Evolutionary conservation across 2,797 vertebrate genomes (phyloP).

Genomic region (Hydrolagus colliei): DNA sequence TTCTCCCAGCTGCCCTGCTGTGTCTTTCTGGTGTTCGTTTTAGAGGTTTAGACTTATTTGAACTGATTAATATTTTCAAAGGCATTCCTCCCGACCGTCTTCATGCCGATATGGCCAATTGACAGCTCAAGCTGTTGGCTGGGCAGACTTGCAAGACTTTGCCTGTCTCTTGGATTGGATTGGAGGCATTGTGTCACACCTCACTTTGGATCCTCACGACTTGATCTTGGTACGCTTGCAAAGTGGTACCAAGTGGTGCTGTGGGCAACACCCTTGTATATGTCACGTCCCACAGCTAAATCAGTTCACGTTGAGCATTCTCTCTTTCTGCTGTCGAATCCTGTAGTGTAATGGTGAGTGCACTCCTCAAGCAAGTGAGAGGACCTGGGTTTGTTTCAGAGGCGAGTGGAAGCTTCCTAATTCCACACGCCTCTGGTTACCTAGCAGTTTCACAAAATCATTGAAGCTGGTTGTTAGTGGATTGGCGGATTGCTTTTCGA

Average conservation of each 20-base stretch:
- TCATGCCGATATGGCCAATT: constrained; percentile 15
- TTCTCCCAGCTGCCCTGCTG: neutral
- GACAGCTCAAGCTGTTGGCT: constrained; percentile 39
- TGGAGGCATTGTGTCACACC: neutral
- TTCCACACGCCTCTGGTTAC: too few relatives aligned
- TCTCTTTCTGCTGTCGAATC: neutral
- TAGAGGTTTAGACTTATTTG: constrained; percentile 10
- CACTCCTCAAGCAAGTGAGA: neutral
- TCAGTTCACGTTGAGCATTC: neutral
- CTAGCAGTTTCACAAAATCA: too few relatives aligned
- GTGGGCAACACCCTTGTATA: neutral
- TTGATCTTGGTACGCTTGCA: neutral
- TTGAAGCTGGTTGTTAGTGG: too few relatives aligned
- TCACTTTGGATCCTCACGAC: neutral
- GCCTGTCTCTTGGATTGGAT: neutral
- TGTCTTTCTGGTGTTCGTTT: neutral
- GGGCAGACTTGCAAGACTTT: neutral
- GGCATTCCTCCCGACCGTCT: constrained; percentile 28
- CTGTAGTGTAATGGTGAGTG: neutral
- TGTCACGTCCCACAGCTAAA: neutral
- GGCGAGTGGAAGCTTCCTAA: too few relatives aligned
- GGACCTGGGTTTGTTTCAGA: neutral
- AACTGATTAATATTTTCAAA: constrained; percentile 30
- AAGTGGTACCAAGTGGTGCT: neutral
- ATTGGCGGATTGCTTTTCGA: too few relatives aligned